phyloP scores from a whole-genome alignment of 37 sponge, comb jelly and placozoan species.

The Tethya wilhelma region DNA sequence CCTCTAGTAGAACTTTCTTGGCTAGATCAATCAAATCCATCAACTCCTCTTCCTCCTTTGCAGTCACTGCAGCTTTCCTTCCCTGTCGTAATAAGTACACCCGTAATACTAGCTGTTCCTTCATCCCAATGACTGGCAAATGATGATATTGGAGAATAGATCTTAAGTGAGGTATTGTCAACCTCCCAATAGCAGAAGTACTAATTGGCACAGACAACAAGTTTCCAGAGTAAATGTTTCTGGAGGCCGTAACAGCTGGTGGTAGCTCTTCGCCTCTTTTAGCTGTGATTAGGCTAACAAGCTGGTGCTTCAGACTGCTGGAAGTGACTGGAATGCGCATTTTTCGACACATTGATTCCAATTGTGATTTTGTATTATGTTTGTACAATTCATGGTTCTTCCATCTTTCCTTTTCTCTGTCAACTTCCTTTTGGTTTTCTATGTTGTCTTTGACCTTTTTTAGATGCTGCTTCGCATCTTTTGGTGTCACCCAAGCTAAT shows the following conservation, averaged over 20 bases:
- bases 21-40: background rate
- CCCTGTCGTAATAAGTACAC: background rate
- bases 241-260: background rate
- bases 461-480: background rate
- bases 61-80: background rate
- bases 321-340: slow-evolving; percentile 2
- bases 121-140: background rate
- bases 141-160: background rate
- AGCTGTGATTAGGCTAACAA: background rate
- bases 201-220: background rate
- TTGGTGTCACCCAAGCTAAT: background rate
- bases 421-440: background rate
- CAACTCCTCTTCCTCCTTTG: background rate
- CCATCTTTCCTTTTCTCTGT: slow-evolving; percentile 21
- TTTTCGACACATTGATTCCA: background rate
- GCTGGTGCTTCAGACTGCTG: background rate
- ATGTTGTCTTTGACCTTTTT: background rate
- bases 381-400: slow-evolving; percentile 3
- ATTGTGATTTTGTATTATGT: background rate
- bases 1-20: background rate
- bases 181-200: background rate
- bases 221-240: background rate
- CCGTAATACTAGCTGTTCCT: background rate
- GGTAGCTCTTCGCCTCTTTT: background rate
- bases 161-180: background rate